Conservation (phyloP, 2,113 vertebrate species). For the Barbus barbus region DNA sequence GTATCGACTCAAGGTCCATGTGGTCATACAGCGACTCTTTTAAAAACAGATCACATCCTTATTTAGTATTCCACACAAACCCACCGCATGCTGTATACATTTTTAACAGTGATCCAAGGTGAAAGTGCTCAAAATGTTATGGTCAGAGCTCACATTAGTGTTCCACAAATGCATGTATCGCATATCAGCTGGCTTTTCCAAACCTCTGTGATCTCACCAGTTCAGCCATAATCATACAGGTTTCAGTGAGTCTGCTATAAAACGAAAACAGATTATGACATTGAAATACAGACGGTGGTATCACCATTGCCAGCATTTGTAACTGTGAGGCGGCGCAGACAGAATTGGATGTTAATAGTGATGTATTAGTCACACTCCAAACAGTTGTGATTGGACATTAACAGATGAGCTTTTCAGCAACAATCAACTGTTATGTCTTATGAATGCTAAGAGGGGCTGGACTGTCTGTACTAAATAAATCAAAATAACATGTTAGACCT, state of each 20-base stretch:
- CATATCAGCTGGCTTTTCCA: neutral
- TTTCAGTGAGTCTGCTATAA: neutral
- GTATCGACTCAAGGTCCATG: neutral
- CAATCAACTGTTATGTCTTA: neutral
- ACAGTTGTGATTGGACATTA: slow-evolving; percentile 42
- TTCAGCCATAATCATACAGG: neutral
- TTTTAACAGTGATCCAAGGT: slow-evolving; percentile 37
- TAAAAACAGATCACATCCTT: slow-evolving; percentile 24
- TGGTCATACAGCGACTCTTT: neutral
- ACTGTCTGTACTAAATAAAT: slow-evolving; percentile 54
- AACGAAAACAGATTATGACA: slow-evolving; percentile 30
- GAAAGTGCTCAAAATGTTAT: slow-evolving; percentile 14
- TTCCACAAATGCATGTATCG: neutral
- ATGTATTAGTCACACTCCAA: slow-evolving; percentile 51
- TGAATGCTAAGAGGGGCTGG: slow-evolving; percentile 24
- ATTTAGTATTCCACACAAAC: slow-evolving; percentile 29
- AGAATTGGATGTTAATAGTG: slow-evolving; percentile 40
- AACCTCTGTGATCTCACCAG: neutral
- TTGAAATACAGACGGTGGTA: slow-evolving; percentile 3
- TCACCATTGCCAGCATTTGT: slow-evolving; percentile 30
- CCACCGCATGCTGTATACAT: neutral
- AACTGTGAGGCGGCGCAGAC: slow-evolving; percentile 10
- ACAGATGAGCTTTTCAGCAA: slow-evolving; percentile 27
- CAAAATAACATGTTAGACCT: slow-evolving; percentile 46
- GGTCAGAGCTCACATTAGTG: neutral